A percentile compares a stretch with the other conserved stretches of the same genome.
These are phyloP conservation scores for Paramisgurnus dabryanus DNA, from an alignment of 2,113 vertebrate genomes.

Conservation along the genomic window DNA sequence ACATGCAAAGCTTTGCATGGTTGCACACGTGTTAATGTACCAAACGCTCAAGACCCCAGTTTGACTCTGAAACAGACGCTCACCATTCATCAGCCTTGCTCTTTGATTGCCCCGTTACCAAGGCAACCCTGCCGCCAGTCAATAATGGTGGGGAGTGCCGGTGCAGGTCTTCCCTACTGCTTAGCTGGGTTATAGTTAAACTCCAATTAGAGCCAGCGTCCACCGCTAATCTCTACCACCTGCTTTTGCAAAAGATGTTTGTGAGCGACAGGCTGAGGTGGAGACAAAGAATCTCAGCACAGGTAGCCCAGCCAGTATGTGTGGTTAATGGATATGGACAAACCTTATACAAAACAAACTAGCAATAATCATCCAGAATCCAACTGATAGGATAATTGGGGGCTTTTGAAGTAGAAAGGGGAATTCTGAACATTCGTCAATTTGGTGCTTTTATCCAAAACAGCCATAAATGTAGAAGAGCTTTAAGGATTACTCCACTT, in stretches of 20 bases:
- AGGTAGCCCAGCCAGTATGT: not conserved
- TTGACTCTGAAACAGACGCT: conserved; percentile 42
- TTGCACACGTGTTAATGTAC: conserved; percentile 17
- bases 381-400: not conserved
- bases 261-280: conserved; percentile 35
- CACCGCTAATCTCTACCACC: conserved; percentile 48
- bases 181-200: conserved; percentile 70
- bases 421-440: not conserved
- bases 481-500: too few relatives aligned
- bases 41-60: conserved; percentile 13
- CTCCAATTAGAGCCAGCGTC: conserved; percentile 57
- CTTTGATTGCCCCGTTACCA: conserved; percentile 72
- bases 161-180: conserved; percentile 54
- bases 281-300: not conserved
- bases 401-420: not conserved
- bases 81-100: conserved; percentile 52
- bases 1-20: not conserved
- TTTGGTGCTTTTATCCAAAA: conserved; percentile 10
- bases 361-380: not conserved
- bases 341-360: not conserved
- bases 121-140: conserved; percentile 66
- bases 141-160: conserved; percentile 55
- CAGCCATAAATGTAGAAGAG: not conserved
- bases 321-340: conserved; percentile 23
- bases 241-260: conserved; percentile 7